Evolutionary conservation across 2,888 invertebrate genomes (phyloP).

Genomic region (Drosophila mimica): DNA sequence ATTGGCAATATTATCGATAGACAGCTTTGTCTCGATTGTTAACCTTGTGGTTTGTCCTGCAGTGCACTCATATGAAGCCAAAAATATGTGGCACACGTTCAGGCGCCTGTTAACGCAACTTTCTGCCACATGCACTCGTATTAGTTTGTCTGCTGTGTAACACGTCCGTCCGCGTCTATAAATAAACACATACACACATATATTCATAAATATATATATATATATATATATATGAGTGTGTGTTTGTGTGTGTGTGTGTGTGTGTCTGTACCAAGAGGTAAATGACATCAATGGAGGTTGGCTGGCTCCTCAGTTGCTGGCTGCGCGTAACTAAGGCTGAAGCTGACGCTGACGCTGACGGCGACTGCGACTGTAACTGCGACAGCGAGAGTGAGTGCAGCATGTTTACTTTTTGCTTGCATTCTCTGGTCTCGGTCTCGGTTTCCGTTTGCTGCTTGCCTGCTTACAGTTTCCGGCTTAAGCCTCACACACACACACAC

Average conservation of each 20-base stretch:
- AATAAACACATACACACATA: conserved; percentile 3
- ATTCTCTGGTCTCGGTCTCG: conserved; percentile 66
- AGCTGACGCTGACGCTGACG: conserved; percentile 10
- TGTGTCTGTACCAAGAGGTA: conserved; percentile 68
- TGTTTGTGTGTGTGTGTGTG: conserved; percentile 27
- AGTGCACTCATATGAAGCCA: conserved; percentile 13
- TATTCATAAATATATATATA: conserved; percentile 4
- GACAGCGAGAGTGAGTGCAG: conserved; percentile 28
- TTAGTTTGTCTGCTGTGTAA: conserved; percentile 18
- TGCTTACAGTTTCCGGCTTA: conserved; percentile 78
- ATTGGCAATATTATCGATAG: conserved; percentile 19
- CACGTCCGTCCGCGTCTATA: conserved; percentile 21
- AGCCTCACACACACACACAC: conserved; percentile 43
- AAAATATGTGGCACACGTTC: conserved; percentile 43
- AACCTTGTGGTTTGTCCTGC: conserved; percentile 28
- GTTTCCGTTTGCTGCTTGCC: conserved; percentile 78
- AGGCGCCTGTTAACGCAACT: conserved; percentile 26
- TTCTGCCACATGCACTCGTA: conserved; percentile 7
- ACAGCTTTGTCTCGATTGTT: conserved; percentile 18
- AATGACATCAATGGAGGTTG: conserved; percentile 79
- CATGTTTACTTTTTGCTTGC: conserved; percentile 57
- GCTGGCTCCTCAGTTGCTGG: conserved; percentile 53
- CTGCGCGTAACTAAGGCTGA: conserved; percentile 16
- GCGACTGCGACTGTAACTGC: conserved; percentile 13
- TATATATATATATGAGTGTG: conserved; percentile 16